Evolutionary conservation across 2,888 invertebrate species (phyloP).

Genomic region (Blastobasis adustella): DNA sequence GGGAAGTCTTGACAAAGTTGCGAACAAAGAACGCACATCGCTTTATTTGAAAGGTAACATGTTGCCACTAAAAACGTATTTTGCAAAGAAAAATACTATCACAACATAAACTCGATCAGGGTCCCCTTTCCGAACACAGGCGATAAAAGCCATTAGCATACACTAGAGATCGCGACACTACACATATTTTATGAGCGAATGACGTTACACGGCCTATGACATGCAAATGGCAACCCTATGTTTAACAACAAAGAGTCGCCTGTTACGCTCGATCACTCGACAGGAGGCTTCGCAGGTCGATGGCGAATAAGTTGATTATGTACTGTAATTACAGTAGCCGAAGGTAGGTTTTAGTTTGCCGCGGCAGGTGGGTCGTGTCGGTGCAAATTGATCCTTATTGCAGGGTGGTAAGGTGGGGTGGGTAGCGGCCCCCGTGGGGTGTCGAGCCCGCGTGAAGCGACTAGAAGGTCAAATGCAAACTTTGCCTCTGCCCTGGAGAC

Average conservation of each 20-base stretch:
- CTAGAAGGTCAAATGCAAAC: slow-evolving; percentile 48
- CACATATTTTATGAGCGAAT: slow-evolving; percentile 44
- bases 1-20: too few relatives aligned
- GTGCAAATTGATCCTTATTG: slow-evolving; percentile 37
- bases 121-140: slow-evolving; percentile 32
- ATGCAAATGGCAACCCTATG: slow-evolving; percentile 35
- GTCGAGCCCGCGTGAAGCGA: slow-evolving; percentile 18
- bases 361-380: slow-evolving; percentile 10
- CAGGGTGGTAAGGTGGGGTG: slow-evolving; percentile 20
- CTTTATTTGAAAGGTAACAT: too few relatives aligned
- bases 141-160: slow-evolving; percentile 56
- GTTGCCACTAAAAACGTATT: too few relatives aligned
- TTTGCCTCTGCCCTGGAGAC: slow-evolving; percentile 32
- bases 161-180: slow-evolving; percentile 27
- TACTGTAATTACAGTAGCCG: slow-evolving; percentile 44
- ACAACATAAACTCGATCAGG: slow-evolving; percentile 46
- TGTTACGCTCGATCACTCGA: background rate
- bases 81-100: slow-evolving; percentile 22
- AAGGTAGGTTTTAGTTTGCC: slow-evolving; percentile 44
- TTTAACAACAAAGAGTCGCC: slow-evolving; percentile 19
- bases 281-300: slow-evolving; percentile 24
- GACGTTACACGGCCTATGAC: slow-evolving; percentile 31
- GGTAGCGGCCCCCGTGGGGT: slow-evolving; percentile 15
- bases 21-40: too few relatives aligned
- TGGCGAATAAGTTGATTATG: slow-evolving; percentile 50